phyloP scores from a whole-genome alignment of 2,797 vertebrate species.

The Rhinatrema bivittatum region DNA sequence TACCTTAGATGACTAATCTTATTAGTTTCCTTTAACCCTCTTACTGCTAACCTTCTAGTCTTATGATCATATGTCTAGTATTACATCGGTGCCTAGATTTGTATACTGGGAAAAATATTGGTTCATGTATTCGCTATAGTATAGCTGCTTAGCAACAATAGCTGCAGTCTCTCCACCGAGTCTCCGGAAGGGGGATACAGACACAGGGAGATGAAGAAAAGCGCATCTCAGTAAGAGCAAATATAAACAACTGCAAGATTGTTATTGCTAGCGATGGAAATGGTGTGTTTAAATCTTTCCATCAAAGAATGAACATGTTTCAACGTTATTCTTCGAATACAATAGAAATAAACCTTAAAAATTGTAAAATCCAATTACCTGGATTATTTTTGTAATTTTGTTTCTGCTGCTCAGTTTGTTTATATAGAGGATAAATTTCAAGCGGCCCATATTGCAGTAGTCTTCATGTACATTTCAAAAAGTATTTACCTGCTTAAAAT shows the following conservation, averaged over 20 bases:
- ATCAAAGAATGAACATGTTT: too few relatives aligned
- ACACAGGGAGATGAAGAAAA: constrained; percentile 48
- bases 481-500: too few relatives aligned
- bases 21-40: not conserved
- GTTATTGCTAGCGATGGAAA: constrained; percentile 24
- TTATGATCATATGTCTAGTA: constrained; percentile 12
- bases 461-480: too few relatives aligned
- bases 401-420: too few relatives aligned
- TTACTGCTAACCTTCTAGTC: constrained; percentile 2
- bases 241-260: constrained; percentile 15
- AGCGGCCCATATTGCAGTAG: too few relatives aligned
- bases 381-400: too few relatives aligned
- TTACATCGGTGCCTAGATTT: constrained; percentile 25
- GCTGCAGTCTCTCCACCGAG: constrained; percentile 33
- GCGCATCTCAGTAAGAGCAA: constrained; percentile 12
- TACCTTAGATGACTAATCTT: not conserved
- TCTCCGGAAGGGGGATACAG: constrained; percentile 52
- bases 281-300: too few relatives aligned
- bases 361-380: too few relatives aligned
- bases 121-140: constrained; percentile 38
- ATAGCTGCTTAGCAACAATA: constrained; percentile 54
- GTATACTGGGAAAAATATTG: constrained; percentile 38
- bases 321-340: too few relatives aligned
- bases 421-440: too few relatives aligned
- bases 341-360: too few relatives aligned